Base-by-base conservation (phyloP, 1,140 invertebrate species). In the Saccostrea glomerata region DNA sequence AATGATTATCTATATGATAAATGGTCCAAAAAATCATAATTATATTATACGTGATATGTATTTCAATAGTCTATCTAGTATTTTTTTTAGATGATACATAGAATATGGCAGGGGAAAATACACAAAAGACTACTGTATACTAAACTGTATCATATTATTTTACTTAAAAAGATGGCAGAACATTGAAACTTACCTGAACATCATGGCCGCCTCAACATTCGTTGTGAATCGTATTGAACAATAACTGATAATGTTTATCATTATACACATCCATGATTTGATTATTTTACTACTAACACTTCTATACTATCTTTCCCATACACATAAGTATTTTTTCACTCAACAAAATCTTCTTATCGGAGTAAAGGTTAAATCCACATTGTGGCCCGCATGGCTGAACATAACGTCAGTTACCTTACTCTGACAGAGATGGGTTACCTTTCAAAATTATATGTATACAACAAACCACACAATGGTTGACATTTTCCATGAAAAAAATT, bases 381-480 rank as follows among this genome's bases (percentile, higher is more conserved):
- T 25, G 70, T 12, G 5, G 23, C 7, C 23, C 70, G 70, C 70
- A 25, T 73, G 23, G 15, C 23, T 73, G 70, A 73, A 25, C 70
- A 73, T 25, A 25, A n/a, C 70, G 70, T 30, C 70, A 63, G n/a
- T 63, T 13, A 30, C 9, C 70, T 23, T 9, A 30, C 9, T 36
- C 12, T 73, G 70, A 73, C 70, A 73, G 6, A 36, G 23, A 73
- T 30, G 30, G 23, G 23, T 73, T 73, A 25, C 66, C n/a, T 73
- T 73, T 73, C 30, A 36, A 25, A 25, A 73, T 30, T 73, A 25
- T 73, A 73, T 73, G 70, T 73, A 13, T 25, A 73, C n/a, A 73
- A 73, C 25, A 60, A 20, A 20, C 58, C 58, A 3, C 58, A 60
- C 15, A 60, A 20, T 60, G 58, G 58, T 60, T 60, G 58, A 60